A percentile compares a stretch with the other conserved stretches of the same genome.
phyloP scores from a whole-genome alignment of 2,113 vertebrate species.

The Chrysemys picta region DNA sequence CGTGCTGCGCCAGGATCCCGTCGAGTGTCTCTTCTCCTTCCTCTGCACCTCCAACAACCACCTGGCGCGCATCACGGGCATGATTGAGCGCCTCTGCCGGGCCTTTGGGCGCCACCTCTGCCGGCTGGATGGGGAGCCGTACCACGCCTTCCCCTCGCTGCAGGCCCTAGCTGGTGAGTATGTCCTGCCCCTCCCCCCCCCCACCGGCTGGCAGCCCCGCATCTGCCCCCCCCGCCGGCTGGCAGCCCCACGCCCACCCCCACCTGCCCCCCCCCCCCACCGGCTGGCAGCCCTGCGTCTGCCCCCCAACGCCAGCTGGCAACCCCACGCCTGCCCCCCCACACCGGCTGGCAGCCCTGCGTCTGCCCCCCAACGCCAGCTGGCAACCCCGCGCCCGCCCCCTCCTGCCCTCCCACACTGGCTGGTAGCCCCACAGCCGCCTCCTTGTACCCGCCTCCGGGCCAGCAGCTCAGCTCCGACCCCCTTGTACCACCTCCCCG shows the following conservation, averaged over 20 bases:
- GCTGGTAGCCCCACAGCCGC: neutral
- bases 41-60: slow-evolving; percentile 98
- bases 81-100: slow-evolving; percentile 91
- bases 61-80: slow-evolving; percentile 91
- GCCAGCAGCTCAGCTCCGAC: neutral
- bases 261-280: no score
- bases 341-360: no score
- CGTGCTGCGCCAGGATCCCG: slow-evolving; percentile 90
- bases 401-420: no score
- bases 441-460: no score
- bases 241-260: no score
- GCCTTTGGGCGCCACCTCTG: slow-evolving; percentile 84
- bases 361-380: no score
- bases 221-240: neutral
- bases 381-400: no score
- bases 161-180: slow-evolving; percentile 84
- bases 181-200: neutral
- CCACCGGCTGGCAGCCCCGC: neutral
- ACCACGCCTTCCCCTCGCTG: slow-evolving; percentile 89
- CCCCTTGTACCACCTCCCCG: neutral
- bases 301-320: rapidly evolving
- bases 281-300: no score
- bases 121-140: slow-evolving; percentile 80
- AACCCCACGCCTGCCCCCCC: neutral
- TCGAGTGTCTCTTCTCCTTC: slow-evolving; percentile 94